Evolutionary conservation across 1,140 invertebrate genomes (phyloP).

Genomic region (Drosophila malerkotliana): DNA sequence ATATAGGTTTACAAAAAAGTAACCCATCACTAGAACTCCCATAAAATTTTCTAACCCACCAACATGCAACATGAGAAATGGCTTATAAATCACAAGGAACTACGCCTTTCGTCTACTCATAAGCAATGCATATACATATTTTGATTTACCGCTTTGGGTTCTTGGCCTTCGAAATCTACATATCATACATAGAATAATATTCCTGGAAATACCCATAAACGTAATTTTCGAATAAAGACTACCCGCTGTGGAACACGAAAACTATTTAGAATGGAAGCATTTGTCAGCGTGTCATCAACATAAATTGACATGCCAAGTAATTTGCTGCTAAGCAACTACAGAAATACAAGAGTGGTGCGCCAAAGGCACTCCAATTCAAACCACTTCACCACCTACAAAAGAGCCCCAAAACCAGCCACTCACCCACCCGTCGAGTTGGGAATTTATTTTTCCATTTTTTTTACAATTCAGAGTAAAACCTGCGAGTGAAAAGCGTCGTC

Average conservation of each 20-base stretch:
- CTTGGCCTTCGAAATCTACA: slow-evolving; percentile 42
- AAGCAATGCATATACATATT: slow-evolving; percentile 46
- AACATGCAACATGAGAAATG: slow-evolving; percentile 56
- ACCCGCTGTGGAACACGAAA: slow-evolving; percentile 40
- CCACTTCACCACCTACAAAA: neutral
- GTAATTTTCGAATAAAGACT: slow-evolving; percentile 20
- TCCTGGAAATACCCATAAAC: neutral
- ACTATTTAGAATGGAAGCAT: slow-evolving; percentile 56
- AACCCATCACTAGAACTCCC: slow-evolving; percentile 16
- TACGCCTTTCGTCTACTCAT: slow-evolving; percentile 13
- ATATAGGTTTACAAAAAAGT: neutral
- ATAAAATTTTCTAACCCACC: slow-evolving; percentile 16
- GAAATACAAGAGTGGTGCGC: slow-evolving; percentile 43
- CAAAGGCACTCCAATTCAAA: neutral
- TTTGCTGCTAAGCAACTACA: slow-evolving; percentile 70
- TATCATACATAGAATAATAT: slow-evolving; percentile 37
- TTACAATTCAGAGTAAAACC: neutral
- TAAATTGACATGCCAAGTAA: slow-evolving; percentile 73
- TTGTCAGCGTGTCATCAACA: slow-evolving; percentile 50
- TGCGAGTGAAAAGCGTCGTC: neutral
- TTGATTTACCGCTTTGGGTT: slow-evolving; percentile 50
- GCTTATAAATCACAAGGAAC: slow-evolving; percentile 57
- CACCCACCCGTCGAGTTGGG: slow-evolving; percentile 1
- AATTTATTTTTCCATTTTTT: slow-evolving; percentile 1
- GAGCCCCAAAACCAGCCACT: neutral